These are phyloP conservation scores for Enteromius viviparus DNA, from an alignment of 2,797 vertebrate genomes.

Conservation along the genomic window DNA sequence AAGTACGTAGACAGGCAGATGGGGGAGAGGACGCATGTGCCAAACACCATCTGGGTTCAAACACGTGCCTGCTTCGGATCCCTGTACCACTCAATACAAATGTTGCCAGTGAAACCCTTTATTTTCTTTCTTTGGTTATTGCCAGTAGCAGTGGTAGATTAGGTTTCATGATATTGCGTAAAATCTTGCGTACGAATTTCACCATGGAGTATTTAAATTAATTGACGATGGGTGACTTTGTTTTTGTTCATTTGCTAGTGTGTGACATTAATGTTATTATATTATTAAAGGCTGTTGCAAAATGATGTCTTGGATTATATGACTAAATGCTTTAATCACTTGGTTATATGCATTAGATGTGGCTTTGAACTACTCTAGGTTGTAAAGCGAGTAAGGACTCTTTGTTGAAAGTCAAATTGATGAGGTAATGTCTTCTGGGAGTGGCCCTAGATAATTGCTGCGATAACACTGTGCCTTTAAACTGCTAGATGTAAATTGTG, in stretches of 20 bases:
- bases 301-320: slow-evolving; percentile 3
- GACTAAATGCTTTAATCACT: neutral
- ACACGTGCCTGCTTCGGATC: neutral
- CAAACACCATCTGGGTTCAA: slow-evolving; percentile 47
- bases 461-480: slow-evolving; percentile 34
- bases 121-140: neutral
- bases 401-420: slow-evolving; percentile 42
- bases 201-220: neutral
- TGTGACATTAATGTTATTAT: neutral
- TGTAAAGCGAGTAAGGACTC: neutral
- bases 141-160: neutral
- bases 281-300: neutral
- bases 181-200: neutral
- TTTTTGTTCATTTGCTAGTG: neutral
- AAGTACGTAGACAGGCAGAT: slow-evolving; percentile 44
- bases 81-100: neutral
- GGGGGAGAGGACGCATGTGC: slow-evolving; percentile 17
- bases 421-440: slow-evolving; percentile 41
- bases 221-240: neutral
- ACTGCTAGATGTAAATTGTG: slow-evolving; percentile 32
- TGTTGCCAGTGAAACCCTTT: slow-evolving; percentile 2
- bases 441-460: slow-evolving; percentile 35
- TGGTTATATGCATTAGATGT: neutral
- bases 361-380: neutral
- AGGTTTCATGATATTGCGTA: neutral